These are phyloP conservation scores for Synergus gifuensis DNA, from an alignment of 2,888 invertebrate genomes.

Conservation along the genomic window DNA sequence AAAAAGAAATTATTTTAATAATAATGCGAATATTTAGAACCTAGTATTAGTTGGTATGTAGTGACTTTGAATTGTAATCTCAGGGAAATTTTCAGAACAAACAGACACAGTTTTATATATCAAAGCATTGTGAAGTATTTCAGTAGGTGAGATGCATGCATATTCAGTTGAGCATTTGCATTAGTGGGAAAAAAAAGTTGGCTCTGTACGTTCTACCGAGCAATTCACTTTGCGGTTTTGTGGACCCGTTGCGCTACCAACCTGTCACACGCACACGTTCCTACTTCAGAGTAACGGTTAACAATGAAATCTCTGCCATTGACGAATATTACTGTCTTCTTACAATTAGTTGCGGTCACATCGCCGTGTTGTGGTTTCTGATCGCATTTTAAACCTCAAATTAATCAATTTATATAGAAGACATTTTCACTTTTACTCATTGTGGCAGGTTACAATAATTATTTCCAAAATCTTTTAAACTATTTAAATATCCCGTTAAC, in stretches of 20 bases:
- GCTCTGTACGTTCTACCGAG: constrained; percentile 6
- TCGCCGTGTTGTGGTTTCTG: constrained; percentile 1
- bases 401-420: neutral
- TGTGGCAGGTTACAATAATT: neutral
- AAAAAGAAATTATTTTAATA: too few relatives aligned
- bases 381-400: constrained; percentile 24
- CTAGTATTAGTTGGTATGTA: too few relatives aligned
- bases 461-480: neutral
- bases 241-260: constrained; percentile 21
- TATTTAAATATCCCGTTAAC: neutral
- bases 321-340: constrained; percentile 35
- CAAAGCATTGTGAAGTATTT: neutral
- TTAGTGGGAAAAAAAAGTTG: neutral
- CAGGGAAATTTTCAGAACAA: neutral
- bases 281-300: constrained; percentile 28
- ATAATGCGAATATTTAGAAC: too few relatives aligned
- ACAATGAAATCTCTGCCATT: constrained; percentile 36
- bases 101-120: neutral
- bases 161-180: neutral
- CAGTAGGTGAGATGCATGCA: constrained; percentile 12
- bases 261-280: constrained; percentile 27
- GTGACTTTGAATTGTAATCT: neutral
- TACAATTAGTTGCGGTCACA: constrained; percentile 28
- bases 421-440: constrained; percentile 8
- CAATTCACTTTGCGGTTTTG: constrained; percentile 29